Percentiles rank a stretch among this genome's conserved stretches.
These are phyloP conservation scores for Cosmopolites sordidus DNA, from an alignment of 2,888 invertebrate species.

Conservation along the genomic window DNA sequence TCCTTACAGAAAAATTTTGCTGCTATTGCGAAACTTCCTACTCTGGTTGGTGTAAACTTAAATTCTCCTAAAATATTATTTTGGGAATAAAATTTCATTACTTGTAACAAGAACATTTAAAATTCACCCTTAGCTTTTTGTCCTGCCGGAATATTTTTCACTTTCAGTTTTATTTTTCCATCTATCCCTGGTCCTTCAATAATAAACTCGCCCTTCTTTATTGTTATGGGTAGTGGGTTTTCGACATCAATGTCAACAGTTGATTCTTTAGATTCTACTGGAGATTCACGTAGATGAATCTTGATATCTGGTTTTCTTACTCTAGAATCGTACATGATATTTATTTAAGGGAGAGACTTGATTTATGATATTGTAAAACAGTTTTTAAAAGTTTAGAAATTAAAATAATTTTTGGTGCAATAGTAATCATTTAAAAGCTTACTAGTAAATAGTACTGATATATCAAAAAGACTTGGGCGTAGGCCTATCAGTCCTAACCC, in stretches of 20 bases:
- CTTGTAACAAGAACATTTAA: neutral
- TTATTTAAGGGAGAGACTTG: neutral
- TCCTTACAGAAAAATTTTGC: conserved; percentile 86
- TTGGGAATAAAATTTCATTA: neutral
- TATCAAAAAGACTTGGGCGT: too few relatives aligned
- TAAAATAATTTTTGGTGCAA: too few relatives aligned
- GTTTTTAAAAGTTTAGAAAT: neutral
- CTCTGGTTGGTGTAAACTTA: conserved; percentile 70
- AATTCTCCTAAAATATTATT: conserved; percentile 52
- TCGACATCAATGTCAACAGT: conserved; percentile 63
- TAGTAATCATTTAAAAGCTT: too few relatives aligned
- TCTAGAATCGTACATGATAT: too few relatives aligned
- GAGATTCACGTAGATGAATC: conserved; percentile 55
- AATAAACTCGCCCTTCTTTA: conserved; percentile 73
- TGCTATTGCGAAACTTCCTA: conserved; percentile 76
- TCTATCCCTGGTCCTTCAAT: conserved; percentile 80
- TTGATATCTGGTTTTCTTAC: conserved; percentile 86
- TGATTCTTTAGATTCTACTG: conserved; percentile 50
- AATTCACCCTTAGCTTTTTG: conserved; percentile 59
- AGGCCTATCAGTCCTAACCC: too few relatives aligned
- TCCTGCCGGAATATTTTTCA: conserved; percentile 60
- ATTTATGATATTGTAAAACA: neutral
- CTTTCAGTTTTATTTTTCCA: conserved; percentile 65
- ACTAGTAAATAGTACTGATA: too few relatives aligned
- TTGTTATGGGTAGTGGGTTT: conserved; percentile 76